Evolutionary conservation across 2,113 vertebrate genomes (phyloP).

Genomic region (Rhinolophus ferrumequinum): DNA sequence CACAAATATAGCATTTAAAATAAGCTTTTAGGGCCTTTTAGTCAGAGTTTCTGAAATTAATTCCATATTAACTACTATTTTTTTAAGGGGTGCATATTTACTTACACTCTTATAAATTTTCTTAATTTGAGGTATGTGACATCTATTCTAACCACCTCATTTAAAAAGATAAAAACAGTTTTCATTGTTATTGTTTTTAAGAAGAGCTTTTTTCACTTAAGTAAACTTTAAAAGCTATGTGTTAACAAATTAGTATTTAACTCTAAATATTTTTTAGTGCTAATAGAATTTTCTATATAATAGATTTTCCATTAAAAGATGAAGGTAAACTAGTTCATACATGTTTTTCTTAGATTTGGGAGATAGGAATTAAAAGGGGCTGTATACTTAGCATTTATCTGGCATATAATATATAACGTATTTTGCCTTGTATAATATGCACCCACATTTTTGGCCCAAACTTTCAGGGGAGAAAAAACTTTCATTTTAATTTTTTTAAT

Average conservation of each 20-base stretch:
- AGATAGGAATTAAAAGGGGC: background rate
- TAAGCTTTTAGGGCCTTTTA: background rate
- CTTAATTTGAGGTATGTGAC: background rate
- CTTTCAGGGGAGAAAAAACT: too few relatives aligned
- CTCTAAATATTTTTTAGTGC: slow-evolving; percentile 11
- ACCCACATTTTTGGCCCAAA: too few relatives aligned
- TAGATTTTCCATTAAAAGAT: background rate
- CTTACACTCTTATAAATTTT: background rate
- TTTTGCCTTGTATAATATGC: too few relatives aligned
- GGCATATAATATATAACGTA: background rate
- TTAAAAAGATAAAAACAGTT: background rate
- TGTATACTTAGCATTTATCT: background rate
- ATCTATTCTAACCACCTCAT: background rate
- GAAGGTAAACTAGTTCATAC: background rate
- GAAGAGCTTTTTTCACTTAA: background rate
- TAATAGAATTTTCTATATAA: background rate
- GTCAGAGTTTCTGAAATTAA: background rate
- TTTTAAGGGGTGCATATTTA: background rate
- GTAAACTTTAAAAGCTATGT: background rate
- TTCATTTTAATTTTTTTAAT: too few relatives aligned
- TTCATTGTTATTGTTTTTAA: background rate
- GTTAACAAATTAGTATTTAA: background rate
- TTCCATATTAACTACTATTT: background rate
- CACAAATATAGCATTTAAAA: background rate
- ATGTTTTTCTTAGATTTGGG: background rate